A percentile compares a stretch with the other conserved stretches of the same genome.
Evolutionary conservation across 2,797 vertebrate genomes (phyloP).

Genomic region (Aplochiton taeniatus): DNA sequence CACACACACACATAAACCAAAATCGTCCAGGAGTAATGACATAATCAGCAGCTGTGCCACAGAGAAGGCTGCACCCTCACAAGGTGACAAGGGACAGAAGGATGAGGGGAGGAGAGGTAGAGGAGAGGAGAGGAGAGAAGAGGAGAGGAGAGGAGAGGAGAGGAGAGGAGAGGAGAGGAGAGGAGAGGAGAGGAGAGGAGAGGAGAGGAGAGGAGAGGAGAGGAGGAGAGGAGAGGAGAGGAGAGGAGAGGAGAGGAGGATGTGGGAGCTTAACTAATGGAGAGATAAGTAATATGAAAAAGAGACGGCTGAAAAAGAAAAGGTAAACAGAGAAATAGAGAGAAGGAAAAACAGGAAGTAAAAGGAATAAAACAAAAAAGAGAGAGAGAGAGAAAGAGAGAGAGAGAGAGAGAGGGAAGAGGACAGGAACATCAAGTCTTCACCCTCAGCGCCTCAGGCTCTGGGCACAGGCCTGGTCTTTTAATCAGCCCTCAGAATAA

Average conservation of each 20-base stretch:
- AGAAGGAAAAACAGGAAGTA: slow-evolving; percentile 39
- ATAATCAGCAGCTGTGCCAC: slow-evolving; percentile 35
- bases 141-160: slow-evolving; percentile 22
- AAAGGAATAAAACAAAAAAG: slow-evolving; percentile 57
- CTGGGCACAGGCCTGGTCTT: slow-evolving; percentile 1
- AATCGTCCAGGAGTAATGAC: slow-evolving; percentile 92
- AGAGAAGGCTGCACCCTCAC: slow-evolving; percentile 28
- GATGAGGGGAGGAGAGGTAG: slow-evolving; percentile 57
- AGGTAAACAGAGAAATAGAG: slow-evolving; percentile 27
- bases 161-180: slow-evolving; percentile 61
- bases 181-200: slow-evolving; percentile 75
- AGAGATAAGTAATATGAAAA: slow-evolving; percentile 23
- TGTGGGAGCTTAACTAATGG: slow-evolving; percentile 56
- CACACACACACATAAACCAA: slow-evolving; percentile 48
- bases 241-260: too few species aligned
- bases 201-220: slow-evolving; percentile 74
- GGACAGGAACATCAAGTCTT: background rate
- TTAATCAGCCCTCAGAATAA: slow-evolving; percentile 15
- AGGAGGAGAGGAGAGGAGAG: slow-evolving; percentile 78
- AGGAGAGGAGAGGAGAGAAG: slow-evolving; percentile 29
- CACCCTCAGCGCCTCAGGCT: background rate
- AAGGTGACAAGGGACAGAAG: slow-evolving; percentile 87
- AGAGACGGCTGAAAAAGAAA: slow-evolving; percentile 41
- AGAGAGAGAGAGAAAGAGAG: slow-evolving; percentile 56
- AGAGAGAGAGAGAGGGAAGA: slow-evolving; percentile 23